Evolutionary conservation across 2,797 vertebrate species (phyloP), one percentile per base, ranked within the genome.

Genomic region (Tapera naevia): DNA sequence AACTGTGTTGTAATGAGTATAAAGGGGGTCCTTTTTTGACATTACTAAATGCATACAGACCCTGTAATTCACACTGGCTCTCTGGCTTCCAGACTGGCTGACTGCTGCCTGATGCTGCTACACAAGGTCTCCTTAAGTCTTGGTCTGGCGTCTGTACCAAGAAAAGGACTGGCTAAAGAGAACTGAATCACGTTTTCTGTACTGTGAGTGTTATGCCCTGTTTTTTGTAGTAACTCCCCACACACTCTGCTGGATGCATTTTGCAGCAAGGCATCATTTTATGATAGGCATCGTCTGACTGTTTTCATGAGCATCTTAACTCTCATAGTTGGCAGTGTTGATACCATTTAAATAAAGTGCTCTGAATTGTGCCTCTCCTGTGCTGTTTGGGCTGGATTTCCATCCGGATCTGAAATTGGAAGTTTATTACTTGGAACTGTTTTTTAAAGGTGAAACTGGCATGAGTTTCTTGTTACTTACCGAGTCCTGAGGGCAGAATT

Each of bases 371-470:
- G 39, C 33, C n/a, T 83, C 22, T 65, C 17, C 82, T 53, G 2
- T 72, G 28, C 58, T 88, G 43, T 51, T 89, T 86, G 82, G 60
- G 53, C 69, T 88, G 61, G 51, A 62, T 93, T 95, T 92, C 76
- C 60, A 81, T 84, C 89, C 27, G 9, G 66, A 81, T 94, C 62
- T 75, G 80, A 92, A 95, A 94, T 46, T 88, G 80, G 73, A 88
- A 91, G 70, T 95, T 94, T 94, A 95, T 95, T 93, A 81, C 72
- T 92, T 96, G 72, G 81, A 94, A 72, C 69, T 79, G 58, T 8
- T 65, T 95, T 95, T 94, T 86, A 93, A 95, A 92, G 76, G 87
- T 96, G 80, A 83, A 97, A 81, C 75, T 86, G 85, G 94, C 89
- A 93, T 80, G 28, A 4, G 82, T 91, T 94, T 96, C 93, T 88